Base-by-base conservation (phyloP, 1,140 invertebrate genomes). In the Drepana arcuata region DNA sequence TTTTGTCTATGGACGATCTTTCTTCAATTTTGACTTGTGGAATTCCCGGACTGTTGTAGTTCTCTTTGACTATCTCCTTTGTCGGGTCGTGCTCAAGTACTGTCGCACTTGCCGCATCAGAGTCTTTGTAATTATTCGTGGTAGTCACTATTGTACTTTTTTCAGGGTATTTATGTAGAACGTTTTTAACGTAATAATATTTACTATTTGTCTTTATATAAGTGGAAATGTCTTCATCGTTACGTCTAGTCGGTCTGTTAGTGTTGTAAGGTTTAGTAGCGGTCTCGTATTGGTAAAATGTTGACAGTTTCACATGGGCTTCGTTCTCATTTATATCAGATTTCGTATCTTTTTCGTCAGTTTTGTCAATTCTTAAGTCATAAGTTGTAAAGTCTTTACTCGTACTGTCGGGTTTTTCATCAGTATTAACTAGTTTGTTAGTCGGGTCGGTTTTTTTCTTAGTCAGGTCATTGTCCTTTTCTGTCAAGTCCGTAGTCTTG, bases 151-250 rank as follows among this genome's bases (percentile, higher is more conserved):
- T 68, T 10, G 52, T 47, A 7, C 62, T 35, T 23, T 54, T 50
- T 13, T 79, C 65, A 2, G 75, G 67, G 54, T 86, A 87, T 64
- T 83, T 85, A 3, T 32, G 16, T 32, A 87, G 55, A 37, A 86
- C 79, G 41, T 86, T 88, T 31, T 66, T 78, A n/a, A 86, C 72
- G 24, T 85, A 88, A 51, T 86, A 87, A 56, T 84, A 86, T 53
- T 86, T 48, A 28, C 24, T 16, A 16, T 28, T 83, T 26, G 46
- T 54, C 30, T 63, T 67, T 7, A 32, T 44, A 18, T 60, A 51
- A 16, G 21, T 37, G 7, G 38, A 59, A 39, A 43, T 41, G 34
- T 58, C 49, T 24, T 74, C 68, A 25, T 78, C 75, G 31, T 77
- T 56, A 14, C 62, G 63, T 74, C 72, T 53, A 1, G 69, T 80